phyloP scores from a whole-genome alignment of 1,140 invertebrate genomes.

The Bombus waltoni region DNA sequence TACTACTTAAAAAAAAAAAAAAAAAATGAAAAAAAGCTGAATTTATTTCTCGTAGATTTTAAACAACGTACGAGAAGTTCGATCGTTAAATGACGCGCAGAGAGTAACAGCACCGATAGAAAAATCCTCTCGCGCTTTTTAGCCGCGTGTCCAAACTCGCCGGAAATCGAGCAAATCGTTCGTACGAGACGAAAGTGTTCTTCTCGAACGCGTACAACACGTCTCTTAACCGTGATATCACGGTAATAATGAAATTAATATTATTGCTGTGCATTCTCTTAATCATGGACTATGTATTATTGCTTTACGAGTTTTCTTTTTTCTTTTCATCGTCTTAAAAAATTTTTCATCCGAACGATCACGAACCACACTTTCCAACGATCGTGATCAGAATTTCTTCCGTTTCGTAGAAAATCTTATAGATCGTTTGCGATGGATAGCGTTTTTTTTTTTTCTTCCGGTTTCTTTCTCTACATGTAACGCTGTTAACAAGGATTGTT shows the following conservation, averaged over 20 bases:
- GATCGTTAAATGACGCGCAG: neutral
- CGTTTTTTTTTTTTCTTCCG: neutral
- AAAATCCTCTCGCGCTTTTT: neutral
- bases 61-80: neutral
- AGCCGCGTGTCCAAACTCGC: neutral
- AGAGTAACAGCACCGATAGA: neutral
- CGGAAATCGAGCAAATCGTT: neutral
- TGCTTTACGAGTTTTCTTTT: conserved; percentile 36
- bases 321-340: neutral
- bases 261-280: conserved; percentile 51
- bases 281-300: conserved; percentile 50
- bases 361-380: neutral
- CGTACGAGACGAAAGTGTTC: neutral
- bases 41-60: neutral
- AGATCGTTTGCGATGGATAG: neutral
- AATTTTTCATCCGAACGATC: neutral
- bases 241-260: conserved; percentile 9
- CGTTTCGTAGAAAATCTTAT: no score
- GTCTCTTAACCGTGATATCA: conserved; percentile 12
- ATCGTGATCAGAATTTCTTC: neutral
- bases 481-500: neutral
- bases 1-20: neutral
- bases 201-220: neutral
- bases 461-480: neutral
- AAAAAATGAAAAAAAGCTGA: no score